Evolutionary conservation across 64 coral and sea anemone species (phyloP), one percentile per base, ranked within the genome.

Genomic region (Porites lutea): DNA sequence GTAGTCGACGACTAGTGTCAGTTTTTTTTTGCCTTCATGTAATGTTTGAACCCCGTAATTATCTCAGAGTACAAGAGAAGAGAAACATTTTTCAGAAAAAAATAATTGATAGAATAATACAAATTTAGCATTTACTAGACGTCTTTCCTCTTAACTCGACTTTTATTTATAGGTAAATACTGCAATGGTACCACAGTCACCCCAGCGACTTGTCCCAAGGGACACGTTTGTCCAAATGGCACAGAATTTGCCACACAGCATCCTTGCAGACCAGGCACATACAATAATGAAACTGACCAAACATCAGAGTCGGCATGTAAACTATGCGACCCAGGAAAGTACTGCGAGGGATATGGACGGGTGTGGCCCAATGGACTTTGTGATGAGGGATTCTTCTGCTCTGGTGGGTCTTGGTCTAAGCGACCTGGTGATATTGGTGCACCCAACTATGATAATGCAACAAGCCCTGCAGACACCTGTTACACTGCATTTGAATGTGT

Each of bases 351-450:
- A 3, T 88, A 75, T 20, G 94, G 87, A 8, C 73, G 88, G 12
- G 79, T 71, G 5, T 71, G 82, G 37, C 97, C 97, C 18, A 96
- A 95, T 92, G 97, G 88, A 63, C 59, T 75, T 12, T 98, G 97
- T 67, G 97, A 96, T 84, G 90, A 82, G 69, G 97, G 97, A 11
- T 98, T 98, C 59, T 98, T 88, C 72, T 98, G 97, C 85, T 82
- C 88, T 70, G 97, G 97, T 14, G 97, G 97, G 43, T 95, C 97
- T 15, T 93, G 79, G 78, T 80, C 73, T 27, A 93, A 82, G 62
- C 94, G 94, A 48, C 97, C 97, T 21, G 97, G 94, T 67, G 97
- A 98, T 65, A 91, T 95, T 86, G 97, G 97, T 64, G 60, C 62
- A 12, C 72, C 83, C 4, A 93, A 93, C 45, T 95, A 93, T 72